These are phyloP conservation scores for Limonius californicus DNA, from an alignment of 1,140 invertebrate genomes.

Conservation along the genomic window DNA sequence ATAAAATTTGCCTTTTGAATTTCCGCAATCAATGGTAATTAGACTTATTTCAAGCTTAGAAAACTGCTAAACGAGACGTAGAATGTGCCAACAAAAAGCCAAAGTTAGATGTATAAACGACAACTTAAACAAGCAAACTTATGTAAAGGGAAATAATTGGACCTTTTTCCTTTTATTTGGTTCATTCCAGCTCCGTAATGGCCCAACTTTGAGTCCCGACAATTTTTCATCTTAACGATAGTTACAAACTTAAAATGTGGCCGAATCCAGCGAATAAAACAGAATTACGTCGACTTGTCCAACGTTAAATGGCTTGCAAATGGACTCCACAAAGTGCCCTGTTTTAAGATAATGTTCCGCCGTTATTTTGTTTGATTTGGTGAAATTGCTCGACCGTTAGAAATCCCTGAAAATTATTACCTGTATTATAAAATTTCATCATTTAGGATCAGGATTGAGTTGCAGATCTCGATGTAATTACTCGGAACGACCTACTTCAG, in stretches of 20 bases:
- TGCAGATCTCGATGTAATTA: too few relatives aligned
- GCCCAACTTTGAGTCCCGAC: not conserved
- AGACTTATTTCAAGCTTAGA: too few relatives aligned
- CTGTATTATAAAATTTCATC: too few relatives aligned
- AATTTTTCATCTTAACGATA: not conserved
- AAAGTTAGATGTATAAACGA: too few relatives aligned
- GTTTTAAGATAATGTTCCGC: not conserved
- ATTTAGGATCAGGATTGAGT: too few relatives aligned
- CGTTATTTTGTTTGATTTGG: not conserved
- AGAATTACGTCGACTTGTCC: not conserved
- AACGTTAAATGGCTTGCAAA: too few relatives aligned
- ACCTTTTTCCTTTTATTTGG: not conserved
- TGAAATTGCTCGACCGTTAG: not conserved
- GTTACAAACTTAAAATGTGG: constrained; percentile 3
- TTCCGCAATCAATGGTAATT: too few relatives aligned
- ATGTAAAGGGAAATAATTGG: not conserved
- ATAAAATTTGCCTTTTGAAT: too few relatives aligned
- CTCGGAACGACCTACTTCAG: too few relatives aligned
- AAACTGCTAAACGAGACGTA: too few relatives aligned
- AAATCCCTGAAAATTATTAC: not conserved
- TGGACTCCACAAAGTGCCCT: too few relatives aligned
- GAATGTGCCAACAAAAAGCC: too few relatives aligned
- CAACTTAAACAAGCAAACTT: not conserved
- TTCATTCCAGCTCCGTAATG: not conserved
- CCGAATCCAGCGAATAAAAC: not conserved